Base-by-base conservation (phyloP, 2,797 vertebrate species). In the Otolemur crassicaudatus region DNA sequence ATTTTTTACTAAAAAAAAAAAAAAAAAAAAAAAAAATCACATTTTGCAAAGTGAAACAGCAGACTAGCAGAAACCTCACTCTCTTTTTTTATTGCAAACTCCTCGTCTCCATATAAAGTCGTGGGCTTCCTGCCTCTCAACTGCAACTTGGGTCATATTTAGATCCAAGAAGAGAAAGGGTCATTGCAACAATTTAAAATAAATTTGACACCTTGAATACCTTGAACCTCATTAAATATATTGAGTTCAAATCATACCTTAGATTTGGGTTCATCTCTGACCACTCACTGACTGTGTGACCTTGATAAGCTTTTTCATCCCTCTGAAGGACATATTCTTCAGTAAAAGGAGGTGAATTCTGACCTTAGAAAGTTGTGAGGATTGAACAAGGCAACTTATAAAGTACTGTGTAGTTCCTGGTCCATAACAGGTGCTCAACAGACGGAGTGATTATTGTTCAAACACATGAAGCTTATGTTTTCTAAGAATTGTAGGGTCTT, bases 381-480 rank as follows among this genome's bases (percentile, higher is more conserved):
- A 75, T 96, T 70, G 92, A 79, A 72, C 67, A 88, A 70, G 34
- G 23, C 83, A 60, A 63, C 34, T 72, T 81, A 81, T 7, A 70
- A 89, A 94, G 72, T 7, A 63, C 20, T 69, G 16, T 73, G 19
- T 31, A 80, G 37, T 91, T 90, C 63, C 23, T 46, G 43, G 49
- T 58, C 86, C 23, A 31, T 7, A 49, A 80, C 1, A 82, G 58
- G 29, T 58, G 67, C 14, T 34, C 69, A 16, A 85, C 37, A 90
- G 49, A 84, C 19, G 60, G 49, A 70, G 25, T 40, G 23, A 81
- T 72, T 72, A 49, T 19, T 60, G 29, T 81, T 93, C 49, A 94
- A 94, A 96, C 85, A 79, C 31, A 31, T 25, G 20, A 91, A 89
- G 63, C 93, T 77, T 43, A 90, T 93, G 80, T 63, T 94, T 70